Evolutionary conservation across 1,140 invertebrate genomes (phyloP).

Genomic region (Calosoma granatense): DNA sequence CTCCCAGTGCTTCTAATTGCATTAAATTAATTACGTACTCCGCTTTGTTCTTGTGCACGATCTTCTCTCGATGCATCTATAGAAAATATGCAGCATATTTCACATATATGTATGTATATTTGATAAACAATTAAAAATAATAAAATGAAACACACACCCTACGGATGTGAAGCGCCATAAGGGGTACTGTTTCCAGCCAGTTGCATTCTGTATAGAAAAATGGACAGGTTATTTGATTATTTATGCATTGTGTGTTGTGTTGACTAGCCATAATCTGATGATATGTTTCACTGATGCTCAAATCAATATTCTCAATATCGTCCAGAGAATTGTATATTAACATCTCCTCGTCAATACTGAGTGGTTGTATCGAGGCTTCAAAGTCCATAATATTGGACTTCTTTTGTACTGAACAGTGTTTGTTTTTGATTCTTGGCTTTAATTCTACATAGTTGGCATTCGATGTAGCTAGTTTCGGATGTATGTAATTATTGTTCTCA

Average conservation of each 20-base stretch:
- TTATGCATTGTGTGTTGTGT: not conserved
- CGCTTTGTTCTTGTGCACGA: not conserved
- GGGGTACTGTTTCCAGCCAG: not conserved
- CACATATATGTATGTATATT: too few species aligned
- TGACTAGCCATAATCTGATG: not conserved
- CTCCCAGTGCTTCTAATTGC: not conserved
- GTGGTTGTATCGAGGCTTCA: not conserved
- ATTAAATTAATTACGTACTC: not conserved
- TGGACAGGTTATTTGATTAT: not conserved
- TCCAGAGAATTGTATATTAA: not conserved
- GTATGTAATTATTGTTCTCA: not conserved
- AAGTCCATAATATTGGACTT: not conserved
- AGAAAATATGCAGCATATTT: too few species aligned
- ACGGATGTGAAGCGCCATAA: not conserved
- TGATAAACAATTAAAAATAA: not conserved
- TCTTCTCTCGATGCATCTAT: not conserved
- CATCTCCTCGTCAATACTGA: not conserved
- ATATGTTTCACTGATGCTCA: not conserved
- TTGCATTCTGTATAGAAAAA: not conserved
- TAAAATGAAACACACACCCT: not conserved
- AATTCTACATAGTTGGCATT: not conserved
- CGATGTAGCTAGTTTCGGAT: not conserved
- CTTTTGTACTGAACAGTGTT: not conserved
- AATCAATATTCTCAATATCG: not conserved
- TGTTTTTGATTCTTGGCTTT: not conserved